These are phyloP conservation scores for Drosophila baimaii DNA, from an alignment of 1,140 invertebrate genomes.

Conservation along the genomic window DNA sequence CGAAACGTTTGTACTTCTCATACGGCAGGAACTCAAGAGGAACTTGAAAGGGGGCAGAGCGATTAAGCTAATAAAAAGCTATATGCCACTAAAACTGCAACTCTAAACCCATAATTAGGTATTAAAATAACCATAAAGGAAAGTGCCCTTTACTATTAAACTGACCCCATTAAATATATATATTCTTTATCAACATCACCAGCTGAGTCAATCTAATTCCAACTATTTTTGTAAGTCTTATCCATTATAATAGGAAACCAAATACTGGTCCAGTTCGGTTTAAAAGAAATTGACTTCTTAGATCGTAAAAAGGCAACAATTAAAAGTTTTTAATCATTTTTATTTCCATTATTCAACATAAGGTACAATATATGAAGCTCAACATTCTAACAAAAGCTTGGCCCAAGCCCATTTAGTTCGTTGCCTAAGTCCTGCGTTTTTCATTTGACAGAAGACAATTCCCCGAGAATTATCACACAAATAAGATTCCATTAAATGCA, in stretches of 20 bases:
- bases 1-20: constrained; percentile 1
- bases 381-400: constrained; percentile 31
- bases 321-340: not conserved
- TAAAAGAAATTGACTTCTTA: too few species aligned
- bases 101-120: not conserved
- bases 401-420: constrained; percentile 17
- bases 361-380: not conserved
- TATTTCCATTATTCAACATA: not conserved
- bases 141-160: not conserved
- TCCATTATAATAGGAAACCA: too few species aligned
- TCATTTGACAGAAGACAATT: constrained; percentile 32
- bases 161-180: not conserved
- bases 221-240: too few species aligned
- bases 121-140: not conserved
- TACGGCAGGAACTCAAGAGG: not conserved
- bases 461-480: constrained; percentile 10
- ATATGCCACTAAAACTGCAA: not conserved
- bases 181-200: too few species aligned
- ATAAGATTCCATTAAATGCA: constrained; percentile 20
- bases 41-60: not conserved
- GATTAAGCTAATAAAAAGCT: not conserved
- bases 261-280: too few species aligned
- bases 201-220: too few species aligned
- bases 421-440: constrained; percentile 1
- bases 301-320: too few species aligned